A percentile compares a stretch with the other conserved stretches of the same genome.
Evolutionary conservation across 2,888 invertebrate species (phyloP).

Genomic region (Iphiclides podalirius): DNA sequence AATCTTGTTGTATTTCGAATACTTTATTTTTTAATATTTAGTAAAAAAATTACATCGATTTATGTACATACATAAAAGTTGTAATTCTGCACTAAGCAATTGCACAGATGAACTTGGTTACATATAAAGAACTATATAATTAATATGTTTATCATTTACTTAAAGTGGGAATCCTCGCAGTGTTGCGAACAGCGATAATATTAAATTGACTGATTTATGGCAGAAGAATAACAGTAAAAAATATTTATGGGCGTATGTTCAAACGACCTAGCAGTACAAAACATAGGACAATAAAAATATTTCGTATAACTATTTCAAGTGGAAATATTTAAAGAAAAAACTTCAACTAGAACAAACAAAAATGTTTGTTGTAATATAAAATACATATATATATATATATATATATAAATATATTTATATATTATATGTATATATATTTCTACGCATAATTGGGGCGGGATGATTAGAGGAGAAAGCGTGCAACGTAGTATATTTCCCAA

Average conservation of each 20-base stretch:
- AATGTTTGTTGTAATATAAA: background rate
- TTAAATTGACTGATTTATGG: conserved; percentile 33
- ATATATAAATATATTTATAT: background rate
- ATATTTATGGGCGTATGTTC: conserved; percentile 10
- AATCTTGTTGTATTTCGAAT: conserved; percentile 54
- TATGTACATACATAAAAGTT: conserved; percentile 62
- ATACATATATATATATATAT: background rate
- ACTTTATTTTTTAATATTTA: conserved; percentile 72
- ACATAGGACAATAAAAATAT: conserved; percentile 6
- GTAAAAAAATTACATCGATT: conserved; percentile 74
- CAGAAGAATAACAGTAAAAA: conserved; percentile 21
- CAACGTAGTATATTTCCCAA: conserved; percentile 17
- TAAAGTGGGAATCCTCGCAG: conserved; percentile 17
- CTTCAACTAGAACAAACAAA: conserved; percentile 13
- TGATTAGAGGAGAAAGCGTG: conserved; percentile 9
- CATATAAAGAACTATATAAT: conserved; percentile 30
- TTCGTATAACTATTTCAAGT: conserved; percentile 1
- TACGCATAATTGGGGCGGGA: conserved; percentile 3
- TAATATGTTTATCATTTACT: conserved; percentile 21
- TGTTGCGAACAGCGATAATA: conserved; percentile 23
- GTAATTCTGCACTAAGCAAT: conserved; percentile 50
- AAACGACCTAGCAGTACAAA: conserved; percentile 9
- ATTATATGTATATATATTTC: background rate
- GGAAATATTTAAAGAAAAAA: conserved; percentile 10
- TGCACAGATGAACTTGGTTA: conserved; percentile 47